phyloP scores from a whole-genome alignment of 53 echinoderm and acorn worm species.

The Actinopyga echinites region DNA sequence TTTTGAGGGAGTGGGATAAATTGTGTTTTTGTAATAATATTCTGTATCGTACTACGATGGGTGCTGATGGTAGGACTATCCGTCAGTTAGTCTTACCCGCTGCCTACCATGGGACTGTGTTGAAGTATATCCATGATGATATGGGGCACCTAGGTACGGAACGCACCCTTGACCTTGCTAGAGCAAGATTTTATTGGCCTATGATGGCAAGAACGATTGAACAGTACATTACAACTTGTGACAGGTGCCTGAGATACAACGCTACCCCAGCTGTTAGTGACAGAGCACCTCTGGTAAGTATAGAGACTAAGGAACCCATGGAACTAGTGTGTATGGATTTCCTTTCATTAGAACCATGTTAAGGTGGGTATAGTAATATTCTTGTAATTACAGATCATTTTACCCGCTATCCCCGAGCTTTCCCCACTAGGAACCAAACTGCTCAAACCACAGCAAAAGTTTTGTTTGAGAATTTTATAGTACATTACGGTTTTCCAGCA shows the following conservation, averaged over 20 bases:
- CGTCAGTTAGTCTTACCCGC: conserved; percentile 45
- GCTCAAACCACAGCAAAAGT: conserved; percentile 44
- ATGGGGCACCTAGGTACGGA: conserved; percentile 58
- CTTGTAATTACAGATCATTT: conserved; percentile 48
- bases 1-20: conserved; percentile 50
- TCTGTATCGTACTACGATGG: conserved; percentile 30
- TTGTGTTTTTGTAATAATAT: conserved; percentile 13
- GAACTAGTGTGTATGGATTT: conserved; percentile 58
- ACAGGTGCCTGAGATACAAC: conserved; percentile 37
- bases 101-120: background rate
- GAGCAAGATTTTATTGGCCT: conserved; percentile 61
- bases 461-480: conserved; percentile 39
- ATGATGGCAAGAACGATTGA: conserved; percentile 47
- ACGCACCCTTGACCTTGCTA: conserved; percentile 44
- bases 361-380: conserved; percentile 46
- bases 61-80: background rate
- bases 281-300: conserved; percentile 56
- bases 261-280: conserved; percentile 12
- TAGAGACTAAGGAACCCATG: conserved; percentile 50
- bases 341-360: conserved; percentile 42
- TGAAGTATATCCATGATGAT: conserved; percentile 51
- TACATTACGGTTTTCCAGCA: conserved; percentile 50
- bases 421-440: conserved; percentile 35
- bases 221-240: conserved; percentile 49
- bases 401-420: conserved; percentile 35